phyloP scores from a whole-genome alignment of 1,140 invertebrate species.

The Nephila pilipes region DNA sequence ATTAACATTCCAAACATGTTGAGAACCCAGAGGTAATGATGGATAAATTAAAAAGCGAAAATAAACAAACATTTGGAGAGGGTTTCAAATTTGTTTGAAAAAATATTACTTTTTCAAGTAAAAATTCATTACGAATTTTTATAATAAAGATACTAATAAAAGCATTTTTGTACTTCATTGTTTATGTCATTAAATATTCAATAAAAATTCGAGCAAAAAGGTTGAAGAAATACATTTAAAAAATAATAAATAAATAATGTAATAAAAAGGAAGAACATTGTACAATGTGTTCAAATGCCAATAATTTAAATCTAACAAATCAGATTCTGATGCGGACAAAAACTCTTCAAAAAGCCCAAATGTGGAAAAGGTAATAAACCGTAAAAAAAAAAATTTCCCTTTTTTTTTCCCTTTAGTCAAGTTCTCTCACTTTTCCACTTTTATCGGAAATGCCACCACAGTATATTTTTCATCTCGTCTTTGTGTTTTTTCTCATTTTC shows the following conservation, averaged over 20 bases:
- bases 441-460: slow-evolving; percentile 8
- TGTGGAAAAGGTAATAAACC: slow-evolving; percentile 11
- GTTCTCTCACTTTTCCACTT: slow-evolving; percentile 17
- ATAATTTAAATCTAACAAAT: slow-evolving; percentile 29
- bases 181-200: not conserved
- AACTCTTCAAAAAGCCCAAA: not conserved
- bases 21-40: too few relatives aligned
- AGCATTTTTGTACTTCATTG: too few relatives aligned
- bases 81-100: too few relatives aligned
- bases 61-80: too few relatives aligned
- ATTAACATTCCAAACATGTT: too few relatives aligned
- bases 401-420: not conserved
- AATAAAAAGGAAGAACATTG: not conserved
- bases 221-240: not conserved
- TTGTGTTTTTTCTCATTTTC: slow-evolving; percentile 25
- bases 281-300: not conserved
- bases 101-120: too few relatives aligned
- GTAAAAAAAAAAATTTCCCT: not conserved
- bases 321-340: not conserved
- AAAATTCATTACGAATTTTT: too few relatives aligned
- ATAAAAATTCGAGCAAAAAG: not conserved
- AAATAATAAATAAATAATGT: not conserved
- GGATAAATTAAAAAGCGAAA: too few relatives aligned
- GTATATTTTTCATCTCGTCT: slow-evolving; percentile 30
- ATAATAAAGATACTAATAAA: too few relatives aligned